phyloP scores from a whole-genome alignment of 1,140 invertebrate genomes.

The Lordiphosa mommai region DNA sequence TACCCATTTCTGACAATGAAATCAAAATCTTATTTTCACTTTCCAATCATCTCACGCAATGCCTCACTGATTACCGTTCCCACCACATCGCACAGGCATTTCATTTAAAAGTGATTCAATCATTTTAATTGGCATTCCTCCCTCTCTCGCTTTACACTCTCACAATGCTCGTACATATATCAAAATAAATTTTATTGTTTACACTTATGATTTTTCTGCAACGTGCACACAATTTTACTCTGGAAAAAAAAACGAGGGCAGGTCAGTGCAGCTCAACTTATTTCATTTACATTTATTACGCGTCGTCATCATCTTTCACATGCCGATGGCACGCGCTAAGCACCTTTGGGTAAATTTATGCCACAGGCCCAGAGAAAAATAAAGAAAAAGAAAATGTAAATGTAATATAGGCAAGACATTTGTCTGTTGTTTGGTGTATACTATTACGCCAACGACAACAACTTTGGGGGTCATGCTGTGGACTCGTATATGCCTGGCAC shows the following conservation, averaged over 20 bases:
- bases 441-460: constrained; percentile 1
- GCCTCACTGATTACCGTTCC: constrained; percentile 2
- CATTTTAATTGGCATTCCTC: constrained; percentile 25
- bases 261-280: constrained; percentile 47
- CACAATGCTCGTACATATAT: too few species aligned
- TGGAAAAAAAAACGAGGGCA: constrained; percentile 15
- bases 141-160: too few species aligned
- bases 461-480: not conserved
- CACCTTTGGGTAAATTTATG: constrained; percentile 6
- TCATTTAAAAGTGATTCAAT: constrained; percentile 60
- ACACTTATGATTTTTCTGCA: constrained; percentile 48
- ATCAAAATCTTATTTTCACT: constrained; percentile 42
- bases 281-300: constrained; percentile 45
- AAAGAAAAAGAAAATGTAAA: constrained; percentile 30
- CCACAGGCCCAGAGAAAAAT: not conserved
- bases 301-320: constrained; percentile 25
- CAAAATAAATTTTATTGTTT: constrained; percentile 31
- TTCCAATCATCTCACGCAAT: constrained; percentile 43
- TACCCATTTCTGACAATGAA: constrained; percentile 4
- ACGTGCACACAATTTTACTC: constrained; percentile 24
- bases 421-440: constrained; percentile 3
- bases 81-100: constrained; percentile 31
- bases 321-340: constrained; percentile 47
- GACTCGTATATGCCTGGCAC: not conserved
- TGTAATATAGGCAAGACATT: constrained; percentile 43